phyloP scores from a whole-genome alignment of 1,140 invertebrate genomes.

The Zophobas atratus region DNA sequence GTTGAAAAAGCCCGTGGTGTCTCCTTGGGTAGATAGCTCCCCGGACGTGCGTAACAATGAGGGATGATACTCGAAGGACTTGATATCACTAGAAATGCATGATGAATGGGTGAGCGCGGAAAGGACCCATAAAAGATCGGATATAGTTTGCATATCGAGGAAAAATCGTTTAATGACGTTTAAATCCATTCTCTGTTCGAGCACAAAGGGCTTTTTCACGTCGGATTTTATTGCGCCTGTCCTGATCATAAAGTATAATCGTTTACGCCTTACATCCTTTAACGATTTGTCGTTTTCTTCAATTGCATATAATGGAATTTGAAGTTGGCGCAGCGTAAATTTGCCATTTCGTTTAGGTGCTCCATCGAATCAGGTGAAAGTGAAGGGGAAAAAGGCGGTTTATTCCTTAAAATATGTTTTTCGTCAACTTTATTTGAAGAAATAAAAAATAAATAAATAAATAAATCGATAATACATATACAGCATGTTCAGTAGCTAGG shows the following conservation, averaged over 20 bases:
- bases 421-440: no score
- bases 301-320: constrained; percentile 18
- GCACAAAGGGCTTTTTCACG: constrained; percentile 42
- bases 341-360: no score
- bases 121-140: constrained; percentile 52
- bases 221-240: constrained; percentile 35
- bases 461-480: no score
- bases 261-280: background rate
- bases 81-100: constrained; percentile 29
- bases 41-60: constrained; percentile 46
- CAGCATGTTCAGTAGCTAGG: no score
- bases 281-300: constrained; percentile 20
- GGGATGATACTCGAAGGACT: constrained; percentile 39
- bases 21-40: constrained; percentile 40
- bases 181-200: constrained; percentile 11
- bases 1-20: constrained; percentile 21
- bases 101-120: constrained; percentile 38
- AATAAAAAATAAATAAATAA: no score
- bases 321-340: background rate
- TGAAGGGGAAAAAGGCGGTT: no score
- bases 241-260: constrained; percentile 39
- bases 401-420: no score
- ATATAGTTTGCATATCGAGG: constrained; percentile 54
- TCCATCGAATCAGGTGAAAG: no score
- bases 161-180: constrained; percentile 49